Evolutionary conservation across 1,140 invertebrate species (phyloP).

Genomic region (Cherax quadricarinatus): DNA sequence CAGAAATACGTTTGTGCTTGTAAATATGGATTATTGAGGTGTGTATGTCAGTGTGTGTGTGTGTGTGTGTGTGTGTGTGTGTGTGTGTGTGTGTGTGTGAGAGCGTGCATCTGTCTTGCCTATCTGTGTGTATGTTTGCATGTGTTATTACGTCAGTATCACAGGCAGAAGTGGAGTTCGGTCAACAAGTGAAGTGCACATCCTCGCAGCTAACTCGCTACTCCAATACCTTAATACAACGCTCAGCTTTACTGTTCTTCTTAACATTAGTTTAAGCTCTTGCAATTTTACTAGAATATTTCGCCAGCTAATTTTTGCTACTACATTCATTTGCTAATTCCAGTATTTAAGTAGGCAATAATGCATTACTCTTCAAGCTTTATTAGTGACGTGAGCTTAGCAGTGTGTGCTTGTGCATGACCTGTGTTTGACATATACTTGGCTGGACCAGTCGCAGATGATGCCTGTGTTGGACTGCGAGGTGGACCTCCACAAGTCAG

Average conservation of each 20-base stretch:
- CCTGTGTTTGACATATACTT: slow-evolving; percentile 18
- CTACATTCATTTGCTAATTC: not conserved
- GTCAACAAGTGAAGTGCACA: too few species aligned
- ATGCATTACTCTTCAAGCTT: not conserved
- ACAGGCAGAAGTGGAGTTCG: too few species aligned
- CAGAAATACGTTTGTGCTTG: too few species aligned
- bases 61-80: not conserved
- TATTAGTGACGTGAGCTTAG: not conserved
- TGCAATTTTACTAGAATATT: not conserved
- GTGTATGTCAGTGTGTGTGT: too few species aligned
- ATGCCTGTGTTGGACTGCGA: not conserved
- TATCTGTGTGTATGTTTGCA: not conserved
- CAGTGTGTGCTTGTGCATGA: slow-evolving; percentile 43
- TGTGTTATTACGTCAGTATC: not conserved
- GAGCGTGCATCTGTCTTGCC: too few species aligned
- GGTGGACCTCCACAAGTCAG: slow-evolving; percentile 76
- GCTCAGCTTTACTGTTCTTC: not conserved
- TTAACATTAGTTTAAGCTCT: not conserved
- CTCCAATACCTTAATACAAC: not conserved
- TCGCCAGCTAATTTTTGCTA: slow-evolving; percentile 1
- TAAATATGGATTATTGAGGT: too few species aligned
- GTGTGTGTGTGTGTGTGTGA: not conserved
- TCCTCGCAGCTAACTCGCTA: too few species aligned
- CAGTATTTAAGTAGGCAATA: not conserved
- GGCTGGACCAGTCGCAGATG: slow-evolving; percentile 32